Evolutionary conservation across 2,797 vertebrate genomes (phyloP).

Genomic region (Steatocranus sp.): DNA sequence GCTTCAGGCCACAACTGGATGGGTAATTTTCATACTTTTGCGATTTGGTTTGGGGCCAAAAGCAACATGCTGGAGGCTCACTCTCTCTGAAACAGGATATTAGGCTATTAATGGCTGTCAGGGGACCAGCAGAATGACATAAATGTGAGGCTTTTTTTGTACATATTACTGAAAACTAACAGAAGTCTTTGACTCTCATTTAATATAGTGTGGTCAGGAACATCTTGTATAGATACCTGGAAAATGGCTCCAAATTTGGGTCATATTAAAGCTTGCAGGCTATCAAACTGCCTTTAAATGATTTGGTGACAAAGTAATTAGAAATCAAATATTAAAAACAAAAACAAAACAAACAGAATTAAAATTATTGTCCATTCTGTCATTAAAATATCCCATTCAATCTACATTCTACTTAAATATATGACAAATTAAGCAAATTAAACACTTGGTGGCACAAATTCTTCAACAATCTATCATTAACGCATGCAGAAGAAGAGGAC

Average conservation of each 20-base stretch:
- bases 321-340: neutral
- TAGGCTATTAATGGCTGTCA: conserved; percentile 76
- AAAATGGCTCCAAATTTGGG: neutral
- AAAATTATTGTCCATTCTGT: neutral
- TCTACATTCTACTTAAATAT: neutral
- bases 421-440: neutral
- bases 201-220: neutral
- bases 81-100: conserved; percentile 80
- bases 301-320: neutral
- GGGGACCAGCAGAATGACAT: conserved; percentile 71
- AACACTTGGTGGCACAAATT: neutral
- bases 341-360: neutral
- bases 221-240: conserved; percentile 4
- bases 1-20: conserved; percentile 70
- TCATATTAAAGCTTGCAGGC: neutral
- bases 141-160: conserved; percentile 58
- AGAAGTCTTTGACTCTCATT: conserved; percentile 15
- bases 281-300: neutral
- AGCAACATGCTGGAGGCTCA: conserved; percentile 70
- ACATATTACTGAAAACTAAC: conserved; percentile 43
- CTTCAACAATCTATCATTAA: neutral
- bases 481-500: neutral
- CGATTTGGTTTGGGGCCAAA: conserved; percentile 76
- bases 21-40: conserved; percentile 79
- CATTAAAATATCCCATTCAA: neutral